Conservation (phyloP, 2,797 vertebrate genomes). For the Danionella dracula region DNA sequence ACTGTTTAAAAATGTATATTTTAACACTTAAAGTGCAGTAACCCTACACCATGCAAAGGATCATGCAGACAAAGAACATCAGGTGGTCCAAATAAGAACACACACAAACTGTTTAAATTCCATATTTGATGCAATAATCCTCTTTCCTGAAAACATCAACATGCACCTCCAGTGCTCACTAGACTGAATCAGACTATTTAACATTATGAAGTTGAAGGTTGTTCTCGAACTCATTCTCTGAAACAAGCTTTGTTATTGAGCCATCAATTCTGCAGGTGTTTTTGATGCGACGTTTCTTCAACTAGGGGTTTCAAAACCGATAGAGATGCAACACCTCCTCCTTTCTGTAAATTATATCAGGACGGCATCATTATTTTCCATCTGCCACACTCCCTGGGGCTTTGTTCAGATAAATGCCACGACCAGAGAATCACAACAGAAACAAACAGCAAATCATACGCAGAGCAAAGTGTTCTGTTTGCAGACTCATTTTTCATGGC, state of each 20-base stretch:
- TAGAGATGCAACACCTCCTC: constrained; percentile 8
- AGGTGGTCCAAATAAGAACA: no score
- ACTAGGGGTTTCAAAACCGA: constrained; percentile 1
- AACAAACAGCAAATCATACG: constrained; percentile 11
- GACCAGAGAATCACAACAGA: background rate
- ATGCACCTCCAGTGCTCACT: background rate
- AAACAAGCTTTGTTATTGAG: constrained; percentile 9
- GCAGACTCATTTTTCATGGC: constrained; percentile 4
- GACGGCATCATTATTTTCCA: constrained; percentile 7
- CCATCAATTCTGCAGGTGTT: background rate
- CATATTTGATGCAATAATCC: no score
- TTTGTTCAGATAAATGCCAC: constrained; percentile 1
- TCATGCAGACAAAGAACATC: no score
- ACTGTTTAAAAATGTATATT: no score
- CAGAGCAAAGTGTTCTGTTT: background rate
- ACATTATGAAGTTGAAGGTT: background rate
- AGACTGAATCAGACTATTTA: background rate
- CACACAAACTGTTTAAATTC: no score
- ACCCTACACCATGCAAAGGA: no score
- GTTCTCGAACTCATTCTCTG: background rate
- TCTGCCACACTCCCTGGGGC: constrained; percentile 3
- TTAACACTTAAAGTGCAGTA: no score
- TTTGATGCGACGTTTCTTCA: constrained; percentile 1
- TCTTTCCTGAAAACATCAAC: background rate
- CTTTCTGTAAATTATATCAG: constrained; percentile 7